These are phyloP conservation scores for Brachionus sp. DNA, from an alignment of 1,140 invertebrate genomes.

Conservation along the genomic window DNA sequence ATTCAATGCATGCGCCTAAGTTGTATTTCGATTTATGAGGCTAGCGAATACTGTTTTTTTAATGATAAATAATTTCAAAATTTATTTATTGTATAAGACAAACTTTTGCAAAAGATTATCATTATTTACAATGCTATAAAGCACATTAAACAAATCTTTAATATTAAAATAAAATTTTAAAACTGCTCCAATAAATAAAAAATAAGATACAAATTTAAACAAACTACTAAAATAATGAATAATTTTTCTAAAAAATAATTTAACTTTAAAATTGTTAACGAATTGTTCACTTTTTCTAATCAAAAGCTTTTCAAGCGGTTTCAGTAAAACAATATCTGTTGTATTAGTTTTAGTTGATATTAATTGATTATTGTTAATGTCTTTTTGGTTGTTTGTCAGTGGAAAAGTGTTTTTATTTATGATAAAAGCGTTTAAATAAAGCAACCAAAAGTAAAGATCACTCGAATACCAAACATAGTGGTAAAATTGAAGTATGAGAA, in stretches of 20 bases:
- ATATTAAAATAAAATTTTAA: constrained; percentile 12
- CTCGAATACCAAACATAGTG: constrained; percentile 19
- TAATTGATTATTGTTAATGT: neutral
- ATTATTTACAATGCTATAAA: neutral
- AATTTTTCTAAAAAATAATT: neutral
- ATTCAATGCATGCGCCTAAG: no score
- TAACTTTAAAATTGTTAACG: neutral
- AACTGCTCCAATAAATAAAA: neutral
- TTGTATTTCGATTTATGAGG: no score
- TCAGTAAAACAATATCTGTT: neutral
- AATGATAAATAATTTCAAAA: neutral
- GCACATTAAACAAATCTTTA: neutral
- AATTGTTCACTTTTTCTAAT: neutral
- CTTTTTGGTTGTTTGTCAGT: neutral
- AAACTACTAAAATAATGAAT: neutral
- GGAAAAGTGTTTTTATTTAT: neutral
- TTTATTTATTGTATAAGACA: neutral
- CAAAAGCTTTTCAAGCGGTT: neutral
- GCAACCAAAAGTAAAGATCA: constrained; percentile 13
- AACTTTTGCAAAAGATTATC: neutral
- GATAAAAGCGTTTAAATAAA: neutral
- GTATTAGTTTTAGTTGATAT: neutral
- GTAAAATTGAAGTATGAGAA: neutral
- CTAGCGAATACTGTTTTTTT: no score
- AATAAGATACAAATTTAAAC: neutral